These are phyloP conservation scores for Molorchus minor DNA, from an alignment of 2,888 invertebrate genomes.

Conservation along the genomic window DNA sequence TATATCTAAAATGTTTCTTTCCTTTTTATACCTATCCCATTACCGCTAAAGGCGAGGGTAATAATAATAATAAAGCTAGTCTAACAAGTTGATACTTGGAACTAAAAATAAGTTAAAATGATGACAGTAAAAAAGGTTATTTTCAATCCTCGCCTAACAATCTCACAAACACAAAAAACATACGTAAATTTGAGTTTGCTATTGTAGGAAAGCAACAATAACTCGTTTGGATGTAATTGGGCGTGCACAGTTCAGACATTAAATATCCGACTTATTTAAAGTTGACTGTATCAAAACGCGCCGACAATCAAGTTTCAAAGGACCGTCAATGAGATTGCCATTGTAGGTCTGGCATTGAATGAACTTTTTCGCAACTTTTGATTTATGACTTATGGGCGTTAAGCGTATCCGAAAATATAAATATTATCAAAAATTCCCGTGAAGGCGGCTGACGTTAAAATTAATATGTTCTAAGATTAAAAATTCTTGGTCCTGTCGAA, in stretches of 20 bases:
- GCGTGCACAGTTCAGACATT: constrained; percentile 11
- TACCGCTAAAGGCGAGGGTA: no score
- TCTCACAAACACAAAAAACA: no score
- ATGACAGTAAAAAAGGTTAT: no score
- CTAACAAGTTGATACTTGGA: no score
- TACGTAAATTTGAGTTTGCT: no score
- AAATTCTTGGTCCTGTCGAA: constrained; percentile 34
- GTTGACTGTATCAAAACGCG: constrained; percentile 28
- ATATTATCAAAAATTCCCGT: constrained; percentile 54
- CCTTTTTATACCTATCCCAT: no score
- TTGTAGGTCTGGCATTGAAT: constrained; percentile 30
- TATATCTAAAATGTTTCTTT: no score
- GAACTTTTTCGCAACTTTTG: constrained; percentile 44
- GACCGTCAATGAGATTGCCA: constrained; percentile 23
- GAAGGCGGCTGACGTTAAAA: constrained; percentile 46
- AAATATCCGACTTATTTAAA: constrained; percentile 22
- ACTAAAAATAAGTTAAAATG: no score
- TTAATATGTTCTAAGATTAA: constrained; percentile 45
- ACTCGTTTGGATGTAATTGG: constrained; percentile 14
- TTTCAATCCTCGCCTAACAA: no score
- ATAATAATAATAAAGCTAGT: no score
- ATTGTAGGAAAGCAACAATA: constrained; percentile 14
- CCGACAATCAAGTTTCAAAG: constrained; percentile 17
- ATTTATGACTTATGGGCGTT: constrained; percentile 49
- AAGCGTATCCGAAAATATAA: constrained; percentile 52